Conservation (phyloP, 2,113 vertebrate species). For the Phalacrocorax carbo region DNA sequence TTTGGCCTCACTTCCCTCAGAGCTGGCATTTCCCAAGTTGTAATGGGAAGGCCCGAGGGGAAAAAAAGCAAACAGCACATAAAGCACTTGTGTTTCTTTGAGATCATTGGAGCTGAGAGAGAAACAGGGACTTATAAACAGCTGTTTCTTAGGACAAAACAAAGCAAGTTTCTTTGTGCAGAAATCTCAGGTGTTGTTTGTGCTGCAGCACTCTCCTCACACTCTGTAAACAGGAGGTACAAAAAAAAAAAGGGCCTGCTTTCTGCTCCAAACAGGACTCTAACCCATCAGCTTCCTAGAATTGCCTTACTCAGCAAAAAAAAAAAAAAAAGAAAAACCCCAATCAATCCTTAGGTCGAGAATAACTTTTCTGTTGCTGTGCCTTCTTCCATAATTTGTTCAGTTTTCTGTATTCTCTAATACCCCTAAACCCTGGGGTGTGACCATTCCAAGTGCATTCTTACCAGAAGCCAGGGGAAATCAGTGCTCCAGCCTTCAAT, state of each 20-base stretch:
- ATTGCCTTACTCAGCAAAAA: not conserved
- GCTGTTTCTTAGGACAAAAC: not conserved
- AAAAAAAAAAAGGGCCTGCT: not conserved
- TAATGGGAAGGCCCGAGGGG: not conserved
- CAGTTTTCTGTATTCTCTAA: not conserved
- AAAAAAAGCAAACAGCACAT: not conserved
- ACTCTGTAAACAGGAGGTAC: not conserved
- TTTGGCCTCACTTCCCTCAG: not conserved
- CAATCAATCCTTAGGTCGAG: not conserved
- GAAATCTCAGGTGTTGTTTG: not conserved
- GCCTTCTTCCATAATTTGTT: not conserved
- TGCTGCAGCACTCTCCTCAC: not conserved
- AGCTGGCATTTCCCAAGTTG: not conserved
- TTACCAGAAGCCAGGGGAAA: not conserved
- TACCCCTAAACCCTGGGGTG: not conserved
- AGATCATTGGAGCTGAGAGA: not conserved
- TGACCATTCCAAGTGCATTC: not conserved
- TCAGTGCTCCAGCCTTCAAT: not conserved
- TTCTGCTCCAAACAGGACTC: not conserved
- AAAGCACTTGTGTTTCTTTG: not conserved
- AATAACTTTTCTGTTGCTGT: not conserved
- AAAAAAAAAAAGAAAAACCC: not conserved
- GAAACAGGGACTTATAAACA: not conserved
- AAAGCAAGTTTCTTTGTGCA: not conserved
- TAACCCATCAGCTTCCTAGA: not conserved